Percentiles rank a stretch among this genome's conserved stretches.
phyloP scores from a whole-genome alignment of 2,113 vertebrate species.

The Erpornis zantholeuca region DNA sequence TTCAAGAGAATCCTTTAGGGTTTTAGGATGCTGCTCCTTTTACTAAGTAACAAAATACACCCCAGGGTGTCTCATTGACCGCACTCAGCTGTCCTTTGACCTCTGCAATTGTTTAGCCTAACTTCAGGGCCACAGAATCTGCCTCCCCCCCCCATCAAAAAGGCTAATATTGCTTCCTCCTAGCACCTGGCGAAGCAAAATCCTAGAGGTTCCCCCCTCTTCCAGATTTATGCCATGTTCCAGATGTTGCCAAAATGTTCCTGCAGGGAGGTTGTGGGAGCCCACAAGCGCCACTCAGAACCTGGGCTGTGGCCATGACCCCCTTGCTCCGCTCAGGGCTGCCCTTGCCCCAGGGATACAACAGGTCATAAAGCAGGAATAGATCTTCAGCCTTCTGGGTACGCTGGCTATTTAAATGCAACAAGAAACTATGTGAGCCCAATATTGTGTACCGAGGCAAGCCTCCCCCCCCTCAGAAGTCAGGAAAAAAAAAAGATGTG shows the following conservation, averaged over 20 bases:
- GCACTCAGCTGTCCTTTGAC: slow-evolving; percentile 78
- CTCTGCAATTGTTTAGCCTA: slow-evolving; percentile 79
- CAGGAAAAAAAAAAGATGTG: background rate
- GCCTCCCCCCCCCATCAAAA: slow-evolving; percentile 67
- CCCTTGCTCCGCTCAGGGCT: slow-evolving; percentile 59
- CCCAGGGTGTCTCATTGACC: slow-evolving; percentile 81
- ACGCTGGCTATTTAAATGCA: slow-evolving; percentile 63
- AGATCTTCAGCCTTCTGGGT: slow-evolving; percentile 71
- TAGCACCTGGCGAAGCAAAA: slow-evolving; percentile 77
- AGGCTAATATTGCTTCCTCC: slow-evolving; percentile 73
- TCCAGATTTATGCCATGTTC: slow-evolving; percentile 17
- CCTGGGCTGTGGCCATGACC: slow-evolving; percentile 73
- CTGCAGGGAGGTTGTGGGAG: slow-evolving; percentile 38
- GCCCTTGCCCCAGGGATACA: slow-evolving; percentile 68
- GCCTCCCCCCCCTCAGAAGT: background rate
- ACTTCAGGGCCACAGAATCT: slow-evolving; percentile 73
- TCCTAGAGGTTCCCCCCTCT: slow-evolving; percentile 25
- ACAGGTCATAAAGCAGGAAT: slow-evolving; percentile 75
- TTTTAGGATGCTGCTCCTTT: slow-evolving; percentile 81
- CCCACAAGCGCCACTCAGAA: slow-evolving; percentile 2
- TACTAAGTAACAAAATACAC: slow-evolving; percentile 84
- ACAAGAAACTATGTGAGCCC: slow-evolving; percentile 25
- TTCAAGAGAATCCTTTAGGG: slow-evolving; percentile 79
- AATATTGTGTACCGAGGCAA: slow-evolving; percentile 2
- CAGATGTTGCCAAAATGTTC: slow-evolving; percentile 68